A percentile compares a stretch with the other conserved stretches of the same genome.
Conservation (phyloP, 2,888 invertebrate species). For the Galerucella calmariensis region DNA sequence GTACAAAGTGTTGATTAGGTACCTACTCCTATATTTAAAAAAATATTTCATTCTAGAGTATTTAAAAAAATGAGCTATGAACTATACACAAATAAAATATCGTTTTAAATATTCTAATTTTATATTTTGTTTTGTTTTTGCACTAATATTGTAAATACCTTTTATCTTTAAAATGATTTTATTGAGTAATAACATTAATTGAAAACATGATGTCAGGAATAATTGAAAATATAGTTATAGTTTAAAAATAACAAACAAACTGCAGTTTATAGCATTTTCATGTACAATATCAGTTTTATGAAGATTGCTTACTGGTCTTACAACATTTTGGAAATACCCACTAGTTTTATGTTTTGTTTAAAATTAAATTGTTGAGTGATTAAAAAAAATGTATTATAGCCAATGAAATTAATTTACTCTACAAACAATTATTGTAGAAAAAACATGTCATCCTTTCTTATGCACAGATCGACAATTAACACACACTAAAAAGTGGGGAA, state of each 20-base stretch:
- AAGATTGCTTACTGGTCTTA: not conserved
- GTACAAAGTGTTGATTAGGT: too few relatives aligned
- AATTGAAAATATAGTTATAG: not conserved
- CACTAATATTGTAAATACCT: not conserved
- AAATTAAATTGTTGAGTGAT: too few relatives aligned
- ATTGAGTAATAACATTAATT: too few relatives aligned
- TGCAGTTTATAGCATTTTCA: not conserved
- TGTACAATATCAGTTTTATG: not conserved
- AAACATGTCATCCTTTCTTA: too few relatives aligned
- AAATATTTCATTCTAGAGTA: too few relatives aligned
- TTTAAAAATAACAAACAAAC: not conserved
- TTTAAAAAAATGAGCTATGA: too few relatives aligned
- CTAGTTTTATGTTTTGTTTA: not conserved
- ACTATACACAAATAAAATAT: not conserved
- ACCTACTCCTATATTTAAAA: too few relatives aligned
- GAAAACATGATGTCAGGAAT: not conserved
- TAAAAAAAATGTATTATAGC: too few relatives aligned
- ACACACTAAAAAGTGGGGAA: too few relatives aligned
- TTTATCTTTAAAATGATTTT: not conserved
- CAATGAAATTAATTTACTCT: too few relatives aligned
- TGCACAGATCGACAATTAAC: too few relatives aligned
- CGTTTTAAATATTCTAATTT: not conserved
- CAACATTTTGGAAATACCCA: not conserved
- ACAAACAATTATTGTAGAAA: too few relatives aligned
- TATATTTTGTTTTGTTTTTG: not conserved